Evolutionary conservation across 2,888 invertebrate species (phyloP).

Genomic region (Spisula subtruncata): DNA sequence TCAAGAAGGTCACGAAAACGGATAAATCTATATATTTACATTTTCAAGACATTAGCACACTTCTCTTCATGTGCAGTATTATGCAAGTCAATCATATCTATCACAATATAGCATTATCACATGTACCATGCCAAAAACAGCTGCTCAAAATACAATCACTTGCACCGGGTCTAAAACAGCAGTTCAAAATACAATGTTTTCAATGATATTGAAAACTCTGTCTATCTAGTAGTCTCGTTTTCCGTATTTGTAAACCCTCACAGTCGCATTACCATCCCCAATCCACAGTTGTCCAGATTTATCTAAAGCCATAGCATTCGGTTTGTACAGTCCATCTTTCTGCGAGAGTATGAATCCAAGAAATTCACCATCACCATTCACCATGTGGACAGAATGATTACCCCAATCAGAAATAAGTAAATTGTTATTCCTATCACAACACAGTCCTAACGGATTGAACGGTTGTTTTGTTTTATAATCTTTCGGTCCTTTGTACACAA

Average conservation of each 20-base stretch:
- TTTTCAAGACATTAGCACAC: no score
- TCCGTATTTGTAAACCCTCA: slow-evolving; percentile 73
- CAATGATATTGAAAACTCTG: not conserved
- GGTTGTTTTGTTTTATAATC: slow-evolving; percentile 71
- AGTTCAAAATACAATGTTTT: no score
- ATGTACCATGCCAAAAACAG: no score
- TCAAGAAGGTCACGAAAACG: no score
- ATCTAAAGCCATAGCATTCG: slow-evolving; percentile 76
- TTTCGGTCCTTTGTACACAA: slow-evolving; percentile 70
- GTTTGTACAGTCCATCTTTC: slow-evolving; percentile 75
- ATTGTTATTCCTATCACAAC: slow-evolving; percentile 71
- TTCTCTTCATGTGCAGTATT: no score
- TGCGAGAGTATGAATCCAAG: slow-evolving; percentile 73
- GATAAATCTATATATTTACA: no score
- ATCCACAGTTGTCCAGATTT: slow-evolving; percentile 74
- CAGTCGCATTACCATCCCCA: slow-evolving; percentile 75
- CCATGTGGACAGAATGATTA: slow-evolving; percentile 74
- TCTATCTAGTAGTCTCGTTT: slow-evolving; percentile 58
- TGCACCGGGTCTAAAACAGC: no score
- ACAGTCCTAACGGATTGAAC: slow-evolving; percentile 75
- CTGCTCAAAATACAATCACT: no score
- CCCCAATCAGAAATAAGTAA: slow-evolving; percentile 76
- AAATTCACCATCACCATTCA: slow-evolving; percentile 74
- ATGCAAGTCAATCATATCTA: no score
- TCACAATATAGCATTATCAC: no score